Percentiles rank a stretch among this genome's conserved stretches.
phyloP scores from a whole-genome alignment of 1,140 invertebrate genomes.

The Bombus balteatus region DNA sequence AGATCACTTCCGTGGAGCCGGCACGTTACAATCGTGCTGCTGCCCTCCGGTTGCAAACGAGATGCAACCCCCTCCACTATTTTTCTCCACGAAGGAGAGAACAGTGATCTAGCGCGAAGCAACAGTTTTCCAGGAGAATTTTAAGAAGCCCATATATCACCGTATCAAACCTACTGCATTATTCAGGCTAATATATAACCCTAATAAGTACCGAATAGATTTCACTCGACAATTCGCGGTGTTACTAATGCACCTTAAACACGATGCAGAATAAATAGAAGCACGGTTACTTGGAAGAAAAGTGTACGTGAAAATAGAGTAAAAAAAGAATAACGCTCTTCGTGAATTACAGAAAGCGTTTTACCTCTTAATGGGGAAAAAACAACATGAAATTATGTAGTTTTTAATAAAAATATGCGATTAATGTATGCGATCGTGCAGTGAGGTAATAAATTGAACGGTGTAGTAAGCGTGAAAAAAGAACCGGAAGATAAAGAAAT shows the following conservation, averaged over 20 bases:
- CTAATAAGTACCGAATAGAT: slow-evolving; percentile 44
- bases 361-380: no score
- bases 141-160: slow-evolving; percentile 44
- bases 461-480: neutral
- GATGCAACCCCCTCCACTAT: slow-evolving; percentile 1
- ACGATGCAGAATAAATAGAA: neutral
- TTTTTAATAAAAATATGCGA: neutral
- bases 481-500: neutral
- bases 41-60: neutral
- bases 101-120: slow-evolving; percentile 17
- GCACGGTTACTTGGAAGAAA: no score
- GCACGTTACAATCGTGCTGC: slow-evolving; percentile 38
- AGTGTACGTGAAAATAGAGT: no score
- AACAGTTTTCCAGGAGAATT: slow-evolving; percentile 48
- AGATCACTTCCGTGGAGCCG: slow-evolving; percentile 51
- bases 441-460: neutral
- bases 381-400: neutral
- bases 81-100: slow-evolving; percentile 20
- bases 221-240: neutral
- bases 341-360: neutral
- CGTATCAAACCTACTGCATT: slow-evolving; percentile 50
- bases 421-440: neutral
- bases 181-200: slow-evolving; percentile 43
- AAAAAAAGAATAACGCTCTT: neutral
- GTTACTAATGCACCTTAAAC: neutral